A percentile compares a stretch with the other conserved stretches of the same genome.
These are phyloP conservation scores for Tipula confusa DNA, from an alignment of 2,888 invertebrate genomes.

Conservation along the genomic window DNA sequence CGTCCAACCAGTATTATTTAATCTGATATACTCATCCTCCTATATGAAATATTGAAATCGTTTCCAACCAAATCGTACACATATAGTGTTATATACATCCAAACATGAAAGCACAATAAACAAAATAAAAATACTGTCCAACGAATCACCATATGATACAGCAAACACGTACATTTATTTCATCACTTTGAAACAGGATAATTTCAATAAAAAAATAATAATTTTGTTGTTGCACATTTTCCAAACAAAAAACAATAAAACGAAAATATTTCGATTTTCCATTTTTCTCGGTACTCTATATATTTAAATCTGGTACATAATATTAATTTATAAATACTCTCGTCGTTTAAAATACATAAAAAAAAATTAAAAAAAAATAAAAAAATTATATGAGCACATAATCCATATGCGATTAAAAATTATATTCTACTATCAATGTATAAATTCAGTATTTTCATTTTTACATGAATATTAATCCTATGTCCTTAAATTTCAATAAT, in stretches of 20 bases:
- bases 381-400: neutral
- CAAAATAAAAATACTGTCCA: too few species aligned
- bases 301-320: neutral
- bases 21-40: too few species aligned
- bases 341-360: neutral
- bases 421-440: neutral
- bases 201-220: too few species aligned
- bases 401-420: neutral
- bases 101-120: too few species aligned
- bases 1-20: too few species aligned
- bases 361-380: neutral
- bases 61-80: too few species aligned
- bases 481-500: constrained; percentile 12
- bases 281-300: neutral
- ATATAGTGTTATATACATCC: too few species aligned
- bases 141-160: neutral
- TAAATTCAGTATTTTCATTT: neutral
- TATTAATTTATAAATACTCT: neutral
- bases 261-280: neutral
- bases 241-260: neutral
- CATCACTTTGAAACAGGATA: neutral
- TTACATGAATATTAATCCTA: neutral
- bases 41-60: too few species aligned
- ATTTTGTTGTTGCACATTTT: too few species aligned
- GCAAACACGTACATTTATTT: neutral